phyloP scores from a whole-genome alignment of 2,113 vertebrate species.

The Lampris incognitus region DNA sequence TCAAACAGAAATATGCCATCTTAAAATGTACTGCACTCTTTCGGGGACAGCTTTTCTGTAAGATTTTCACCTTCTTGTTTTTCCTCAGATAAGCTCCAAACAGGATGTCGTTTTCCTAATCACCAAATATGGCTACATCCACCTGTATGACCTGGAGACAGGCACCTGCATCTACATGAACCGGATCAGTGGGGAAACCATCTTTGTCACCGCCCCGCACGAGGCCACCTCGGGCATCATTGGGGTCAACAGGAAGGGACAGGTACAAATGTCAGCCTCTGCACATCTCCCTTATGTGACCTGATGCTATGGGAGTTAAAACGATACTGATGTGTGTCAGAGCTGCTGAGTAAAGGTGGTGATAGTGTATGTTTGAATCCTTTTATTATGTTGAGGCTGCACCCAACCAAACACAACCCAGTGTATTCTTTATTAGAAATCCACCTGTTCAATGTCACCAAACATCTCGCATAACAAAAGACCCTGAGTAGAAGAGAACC shows the following conservation, averaged over 20 bases:
- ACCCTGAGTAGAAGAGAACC: not conserved
- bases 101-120: constrained; percentile 97
- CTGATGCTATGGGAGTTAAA: not conserved
- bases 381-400: too few species aligned
- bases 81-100: constrained; percentile 92
- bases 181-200: constrained; percentile 97
- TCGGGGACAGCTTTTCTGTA: too few species aligned
- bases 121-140: constrained; percentile 98
- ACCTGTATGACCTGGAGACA: constrained; percentile 97
- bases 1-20: too few species aligned
- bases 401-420: not conserved
- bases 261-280: constrained; percentile 81
- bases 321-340: not conserved
- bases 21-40: too few species aligned
- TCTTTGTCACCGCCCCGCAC: constrained; percentile 97
- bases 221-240: constrained; percentile 99
- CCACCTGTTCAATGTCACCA: not conserved
- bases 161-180: constrained; percentile 99
- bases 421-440: not conserved
- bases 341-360: not conserved
- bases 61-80: constrained; percentile 4
- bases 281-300: not conserved
- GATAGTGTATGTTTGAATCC: too few species aligned
- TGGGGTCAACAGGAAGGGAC: constrained; percentile 98
- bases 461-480: not conserved